Evolutionary conservation across 2,888 invertebrate genomes (phyloP), one percentile per base, ranked within the genome.

Genomic region (Odontocerum albicorne): DNA sequence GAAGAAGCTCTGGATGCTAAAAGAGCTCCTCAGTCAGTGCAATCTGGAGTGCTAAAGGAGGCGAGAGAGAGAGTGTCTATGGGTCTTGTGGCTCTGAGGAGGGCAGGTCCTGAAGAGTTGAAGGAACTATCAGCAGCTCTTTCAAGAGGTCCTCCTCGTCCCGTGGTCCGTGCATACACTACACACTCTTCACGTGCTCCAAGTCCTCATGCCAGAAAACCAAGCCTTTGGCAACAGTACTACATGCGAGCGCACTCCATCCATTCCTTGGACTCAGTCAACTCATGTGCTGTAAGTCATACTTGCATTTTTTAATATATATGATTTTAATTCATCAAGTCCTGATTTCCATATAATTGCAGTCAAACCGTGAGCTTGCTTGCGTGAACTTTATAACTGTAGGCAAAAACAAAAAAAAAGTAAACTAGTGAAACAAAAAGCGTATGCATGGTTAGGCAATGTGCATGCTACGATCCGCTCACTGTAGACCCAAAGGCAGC

Each of bases 161-260:
- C 60, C 27, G 39, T 49, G 10, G 45, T 52, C 4, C 47, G 51
- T 7, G 20, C 51, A 8, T 17, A 43, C 3, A 39, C 55, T 13
- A 17, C 47, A 2, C 44, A 45, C 8, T 17, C 54, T 1, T 7
- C 46, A n/a, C 38, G 56, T 15, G 38, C 57, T 10, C 57, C 60
- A 4, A 52, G 57, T 13, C 57, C 55, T 7, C 54, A 57, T 13
- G 36, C 60, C 10, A 54, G 52, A 19, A 60, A 60, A 22, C 60
- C 60, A 3, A 60, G 60, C 31, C 49, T 57, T 1, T 60, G 60
- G 60, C 55, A 57, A 39, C 60, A 60, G 19, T 60, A 60, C 45
- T 57, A 60, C 32, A 54, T 47, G 52, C 39, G 57, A 4, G 56
- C 56, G 27, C 53, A 56, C 15, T 60, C 59, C 4, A 49, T 51